Evolutionary conservation across 2,797 vertebrate genomes (phyloP).

Genomic region (Aviceda cuculoides): DNA sequence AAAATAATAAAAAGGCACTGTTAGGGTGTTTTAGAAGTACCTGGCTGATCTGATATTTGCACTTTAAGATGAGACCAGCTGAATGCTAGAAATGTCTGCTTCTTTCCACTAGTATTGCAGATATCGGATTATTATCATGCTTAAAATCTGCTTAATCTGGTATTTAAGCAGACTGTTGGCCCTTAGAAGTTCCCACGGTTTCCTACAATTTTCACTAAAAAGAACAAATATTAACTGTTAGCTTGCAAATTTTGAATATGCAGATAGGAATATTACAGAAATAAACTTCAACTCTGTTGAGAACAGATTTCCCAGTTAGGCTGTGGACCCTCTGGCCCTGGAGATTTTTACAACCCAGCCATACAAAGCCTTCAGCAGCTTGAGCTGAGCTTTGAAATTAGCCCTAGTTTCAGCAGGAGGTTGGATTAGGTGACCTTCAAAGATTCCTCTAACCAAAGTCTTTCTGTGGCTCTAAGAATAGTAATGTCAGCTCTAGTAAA

Average conservation of each 20-base stretch:
- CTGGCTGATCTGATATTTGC: background rate
- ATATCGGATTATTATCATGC: background rate
- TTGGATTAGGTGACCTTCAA: background rate
- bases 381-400: background rate
- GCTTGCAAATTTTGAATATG: background rate
- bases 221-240: background rate
- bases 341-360: background rate
- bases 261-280: background rate
- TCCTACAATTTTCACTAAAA: background rate
- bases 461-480: background rate
- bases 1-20: background rate
- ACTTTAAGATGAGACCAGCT: background rate
- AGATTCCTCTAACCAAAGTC: background rate
- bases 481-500: background rate
- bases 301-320: background rate
- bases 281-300: background rate
- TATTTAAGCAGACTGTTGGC: background rate
- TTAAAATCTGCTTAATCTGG: background rate
- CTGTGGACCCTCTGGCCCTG: background rate
- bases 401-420: background rate
- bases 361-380: background rate
- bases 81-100: background rate
- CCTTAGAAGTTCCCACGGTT: background rate
- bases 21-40: background rate
- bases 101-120: background rate